Evolutionary conservation across 2,797 vertebrate species (phyloP).

Genomic region (Phrynocephalus forsythii): DNA sequence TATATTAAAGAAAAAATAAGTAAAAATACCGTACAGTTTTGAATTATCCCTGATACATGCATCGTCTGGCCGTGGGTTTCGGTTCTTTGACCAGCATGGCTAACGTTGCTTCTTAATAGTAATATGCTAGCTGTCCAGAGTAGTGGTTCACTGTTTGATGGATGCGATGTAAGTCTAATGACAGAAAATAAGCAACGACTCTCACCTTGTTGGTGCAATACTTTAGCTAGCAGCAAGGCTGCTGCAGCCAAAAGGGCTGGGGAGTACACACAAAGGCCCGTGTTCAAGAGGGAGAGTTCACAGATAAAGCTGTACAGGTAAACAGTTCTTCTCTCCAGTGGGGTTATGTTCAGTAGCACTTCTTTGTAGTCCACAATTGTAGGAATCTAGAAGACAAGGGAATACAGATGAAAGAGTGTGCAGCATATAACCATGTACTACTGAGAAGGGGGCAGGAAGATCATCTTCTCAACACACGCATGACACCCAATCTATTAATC

Average conservation of each 20-base stretch:
- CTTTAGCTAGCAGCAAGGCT: conserved; percentile 87
- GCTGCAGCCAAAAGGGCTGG: conserved; percentile 88
- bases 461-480: too few species aligned
- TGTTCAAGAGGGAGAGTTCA: conserved; percentile 92
- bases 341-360: conserved; percentile 85
- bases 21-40: neutral
- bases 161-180: too few species aligned
- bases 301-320: conserved; percentile 94
- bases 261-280: conserved; percentile 81
- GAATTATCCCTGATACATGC: neutral
- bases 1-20: neutral
- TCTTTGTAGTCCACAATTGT: conserved; percentile 93
- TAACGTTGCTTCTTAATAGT: neutral
- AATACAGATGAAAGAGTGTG: neutral
- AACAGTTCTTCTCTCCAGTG: conserved; percentile 82
- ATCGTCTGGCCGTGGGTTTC: neutral
- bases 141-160: too few species aligned
- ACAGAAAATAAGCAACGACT: neutral
- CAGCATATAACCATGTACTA: neutral
- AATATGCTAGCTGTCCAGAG: too few species aligned
- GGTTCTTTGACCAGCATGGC: neutral
- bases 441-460: neutral
- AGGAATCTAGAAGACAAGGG: conserved; percentile 79
- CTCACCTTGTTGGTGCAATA: conserved; percentile 90
- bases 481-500: neutral